A percentile compares a stretch with the other conserved stretches of the same genome.
phyloP scores from a whole-genome alignment of 2,797 vertebrate species.

The Mus minutoides region DNA sequence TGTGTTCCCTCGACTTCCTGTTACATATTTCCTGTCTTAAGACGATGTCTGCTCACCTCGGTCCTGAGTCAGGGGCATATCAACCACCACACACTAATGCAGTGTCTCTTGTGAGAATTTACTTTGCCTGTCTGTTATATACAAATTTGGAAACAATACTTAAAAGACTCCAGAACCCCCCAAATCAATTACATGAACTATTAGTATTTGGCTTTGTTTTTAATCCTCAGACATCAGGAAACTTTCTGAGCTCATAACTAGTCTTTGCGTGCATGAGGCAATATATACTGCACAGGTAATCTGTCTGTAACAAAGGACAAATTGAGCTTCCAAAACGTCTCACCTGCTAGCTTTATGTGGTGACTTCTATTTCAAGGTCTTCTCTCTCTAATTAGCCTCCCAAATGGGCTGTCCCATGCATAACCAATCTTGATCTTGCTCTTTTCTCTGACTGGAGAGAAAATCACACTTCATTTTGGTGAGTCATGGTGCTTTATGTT shows the following conservation, averaged over 20 bases:
- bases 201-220: neutral
- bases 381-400: slow-evolving; percentile 77
- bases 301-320: slow-evolving; percentile 63
- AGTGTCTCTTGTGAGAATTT: neutral
- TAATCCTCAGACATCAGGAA: neutral
- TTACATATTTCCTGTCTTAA: slow-evolving; percentile 29
- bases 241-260: neutral
- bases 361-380: slow-evolving; percentile 82
- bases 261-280: neutral
- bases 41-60: neutral
- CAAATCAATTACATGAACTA: neutral
- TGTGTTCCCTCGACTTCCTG: neutral
- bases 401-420: slow-evolving; percentile 80
- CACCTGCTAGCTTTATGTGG: slow-evolving; percentile 73
- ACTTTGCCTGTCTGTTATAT: slow-evolving; percentile 44
- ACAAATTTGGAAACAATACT: slow-evolving; percentile 1
- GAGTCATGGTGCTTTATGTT: slow-evolving; percentile 76
- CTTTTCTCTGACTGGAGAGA: slow-evolving; percentile 80
- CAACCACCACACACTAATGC: neutral
- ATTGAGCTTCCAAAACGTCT: slow-evolving; percentile 65
- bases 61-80: neutral
- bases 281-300: slow-evolving; percentile 11
- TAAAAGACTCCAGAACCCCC: neutral
- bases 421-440: slow-evolving; percentile 82
- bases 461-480: slow-evolving; percentile 82